phyloP scores from a whole-genome alignment of 1,140 invertebrate species.

The Camponotus pennsylvanicus region DNA sequence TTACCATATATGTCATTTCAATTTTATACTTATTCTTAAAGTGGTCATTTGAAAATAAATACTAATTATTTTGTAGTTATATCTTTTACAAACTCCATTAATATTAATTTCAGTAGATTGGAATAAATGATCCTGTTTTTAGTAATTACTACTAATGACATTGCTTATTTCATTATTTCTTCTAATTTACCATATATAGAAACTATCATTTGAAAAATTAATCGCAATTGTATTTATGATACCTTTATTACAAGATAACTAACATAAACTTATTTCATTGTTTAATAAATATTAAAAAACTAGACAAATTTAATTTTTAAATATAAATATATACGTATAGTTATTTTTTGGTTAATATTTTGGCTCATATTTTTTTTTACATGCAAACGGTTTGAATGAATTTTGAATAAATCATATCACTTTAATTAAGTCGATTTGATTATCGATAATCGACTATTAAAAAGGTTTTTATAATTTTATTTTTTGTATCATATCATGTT shows the following conservation, averaged over 20 bases:
- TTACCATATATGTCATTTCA: neutral
- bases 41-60: neutral
- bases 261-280: neutral
- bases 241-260: neutral
- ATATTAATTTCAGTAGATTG: neutral
- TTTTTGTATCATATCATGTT: neutral
- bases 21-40: conserved; percentile 9
- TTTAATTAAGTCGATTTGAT: too few species aligned
- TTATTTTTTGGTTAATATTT: neutral
- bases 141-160: neutral
- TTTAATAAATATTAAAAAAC: neutral
- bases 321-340: neutral
- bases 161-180: neutral
- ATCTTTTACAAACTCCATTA: neutral
- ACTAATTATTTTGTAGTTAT: conserved; percentile 2
- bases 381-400: neutral
- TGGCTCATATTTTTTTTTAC: too few species aligned
- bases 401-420: neutral
- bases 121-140: neutral
- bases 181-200: neutral
- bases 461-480: neutral
- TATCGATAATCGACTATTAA: neutral
- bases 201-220: conserved; percentile 26
- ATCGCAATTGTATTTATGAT: neutral
- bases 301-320: neutral